Conservation (phyloP, 2,113 vertebrate genomes). For the Cyanoramphus novaezelandiae region DNA sequence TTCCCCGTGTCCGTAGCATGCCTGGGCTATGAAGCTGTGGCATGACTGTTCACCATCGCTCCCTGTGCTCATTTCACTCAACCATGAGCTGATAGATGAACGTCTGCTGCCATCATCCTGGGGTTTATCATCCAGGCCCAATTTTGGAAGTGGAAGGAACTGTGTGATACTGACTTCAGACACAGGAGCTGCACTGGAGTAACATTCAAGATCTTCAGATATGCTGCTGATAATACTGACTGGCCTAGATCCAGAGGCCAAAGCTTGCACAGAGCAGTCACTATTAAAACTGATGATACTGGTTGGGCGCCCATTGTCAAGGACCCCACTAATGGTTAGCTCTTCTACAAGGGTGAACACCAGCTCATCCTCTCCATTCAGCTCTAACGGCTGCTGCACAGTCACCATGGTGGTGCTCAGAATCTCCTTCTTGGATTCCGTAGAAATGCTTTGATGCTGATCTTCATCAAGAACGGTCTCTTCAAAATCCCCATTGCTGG, state of each 20-base stretch:
- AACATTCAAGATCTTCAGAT: conserved; percentile 83
- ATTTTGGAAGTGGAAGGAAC: conserved; percentile 80
- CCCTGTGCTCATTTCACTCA: conserved; percentile 89
- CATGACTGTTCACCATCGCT: conserved; percentile 91
- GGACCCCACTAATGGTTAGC: conserved; percentile 82
- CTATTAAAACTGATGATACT: conserved; percentile 94
- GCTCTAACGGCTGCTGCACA: conserved; percentile 81
- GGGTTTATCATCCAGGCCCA: conserved; percentile 76
- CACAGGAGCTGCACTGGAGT: conserved; percentile 78
- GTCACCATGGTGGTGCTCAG: conserved; percentile 87
- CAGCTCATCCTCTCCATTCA: conserved; percentile 85
- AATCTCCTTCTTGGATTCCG: conserved; percentile 83
- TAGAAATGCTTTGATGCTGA: conserved; percentile 60
- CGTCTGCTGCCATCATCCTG: conserved; percentile 78
- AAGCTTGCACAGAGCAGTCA: conserved; percentile 85
- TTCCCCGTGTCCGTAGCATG: conserved; percentile 88
- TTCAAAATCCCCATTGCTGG: conserved; percentile 79
- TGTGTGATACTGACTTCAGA: conserved; percentile 91
- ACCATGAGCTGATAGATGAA: conserved; percentile 92
- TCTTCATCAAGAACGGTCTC: conserved; percentile 73
- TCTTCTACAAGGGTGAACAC: conserved; percentile 86
- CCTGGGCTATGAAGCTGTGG: conserved; percentile 86
- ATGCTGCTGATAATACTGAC: conserved; percentile 94
- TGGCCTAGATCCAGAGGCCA: conserved; percentile 84
- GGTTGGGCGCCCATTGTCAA: conserved; percentile 84